Base-by-base conservation (phyloP, 35 echinoderm and acorn worm species). In the Eucidaris tribuloides region DNA sequence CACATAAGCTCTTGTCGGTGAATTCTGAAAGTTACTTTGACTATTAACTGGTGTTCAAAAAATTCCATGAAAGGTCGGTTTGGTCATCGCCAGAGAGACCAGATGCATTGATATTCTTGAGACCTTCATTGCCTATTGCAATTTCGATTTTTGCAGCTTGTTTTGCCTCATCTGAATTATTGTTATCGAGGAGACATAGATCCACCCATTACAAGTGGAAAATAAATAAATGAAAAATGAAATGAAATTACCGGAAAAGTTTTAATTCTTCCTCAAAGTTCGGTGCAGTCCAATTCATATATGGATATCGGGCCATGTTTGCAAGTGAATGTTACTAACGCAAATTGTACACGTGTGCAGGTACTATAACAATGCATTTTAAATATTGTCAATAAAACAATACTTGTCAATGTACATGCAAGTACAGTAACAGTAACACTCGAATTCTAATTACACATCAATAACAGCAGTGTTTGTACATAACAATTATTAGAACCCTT, bases 111-210 rank as follows among this genome's bases (percentile, higher is more conserved):
- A 64, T 82, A 18, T 25, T 81, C 28, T 31, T 66, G 1, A 88
- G 45, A 15, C 86, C 86, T 64, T 81, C 61, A 48, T 88, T 88
- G 36, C 76, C 86, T 32, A 88, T 13, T 1, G 86, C 76, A 38
- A 88, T 82, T 39, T 88, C 71, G 17, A 79, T 88, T 64, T 88
- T 77, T 5, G 32, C 45, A 42, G 84, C 84, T 40, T 44, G 34
- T 57, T 87, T 87, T 22, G 9, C 35, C 68, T 46, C 6, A 35
- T 80, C 76, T 45, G 76, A 45, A 36, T 65, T 59, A 7, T 79
- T 55, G 23, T 81, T 59, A 39, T 81, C 76, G 42, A 19, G 28
- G 34, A 81, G 3, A 54, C 29, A 62, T 2, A 88, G 62, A 34
- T 80, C 36, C 78, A 88, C 82, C 27, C 77, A 29, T 48, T 87